A percentile compares a stretch with the other conserved stretches of the same genome.
These are phyloP conservation scores for Festucalex cinctus DNA, from an alignment of 2,113 vertebrate species.

Conservation along the genomic window DNA sequence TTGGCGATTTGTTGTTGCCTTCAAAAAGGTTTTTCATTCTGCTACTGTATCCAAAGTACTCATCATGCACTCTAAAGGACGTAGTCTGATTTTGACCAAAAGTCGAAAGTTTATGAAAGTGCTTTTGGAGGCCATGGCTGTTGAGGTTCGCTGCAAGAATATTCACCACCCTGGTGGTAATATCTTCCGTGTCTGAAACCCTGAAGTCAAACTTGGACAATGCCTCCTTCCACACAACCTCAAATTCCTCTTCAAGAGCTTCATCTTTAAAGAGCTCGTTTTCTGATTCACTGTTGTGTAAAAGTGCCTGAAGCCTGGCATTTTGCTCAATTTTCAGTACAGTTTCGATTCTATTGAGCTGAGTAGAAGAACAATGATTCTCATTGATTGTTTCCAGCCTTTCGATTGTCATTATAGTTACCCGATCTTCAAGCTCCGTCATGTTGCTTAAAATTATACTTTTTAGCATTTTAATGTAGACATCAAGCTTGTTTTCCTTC, in stretches of 20 bases:
- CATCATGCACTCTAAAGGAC: conserved; percentile 51
- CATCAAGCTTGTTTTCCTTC: conserved; percentile 48
- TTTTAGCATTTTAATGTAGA: conserved; percentile 47
- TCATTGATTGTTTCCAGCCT: conserved; percentile 46
- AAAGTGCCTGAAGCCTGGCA: conserved; percentile 47
- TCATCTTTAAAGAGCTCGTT: conserved; percentile 41
- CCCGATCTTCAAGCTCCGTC: conserved; percentile 38
- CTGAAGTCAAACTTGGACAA: conserved; percentile 56
- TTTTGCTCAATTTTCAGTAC: conserved; percentile 54
- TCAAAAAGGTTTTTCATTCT: conserved; percentile 61
- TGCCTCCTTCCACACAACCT: conserved; percentile 56
- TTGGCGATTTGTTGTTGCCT: conserved; percentile 52
- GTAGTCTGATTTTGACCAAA: conserved; percentile 17
- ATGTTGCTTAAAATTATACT: conserved; percentile 53
- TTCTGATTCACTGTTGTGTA: conserved; percentile 47
- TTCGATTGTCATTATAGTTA: conserved; percentile 33
- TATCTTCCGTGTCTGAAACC: conserved; percentile 52
- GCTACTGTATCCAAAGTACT: conserved; percentile 64
- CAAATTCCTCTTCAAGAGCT: conserved; percentile 68
- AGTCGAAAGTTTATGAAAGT: conserved; percentile 40
- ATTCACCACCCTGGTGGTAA: conserved; percentile 46
- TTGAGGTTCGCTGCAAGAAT: conserved; percentile 63
- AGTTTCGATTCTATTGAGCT: conserved; percentile 53
- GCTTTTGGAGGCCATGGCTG: conserved; percentile 55
- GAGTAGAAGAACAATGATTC: conserved; percentile 46